Evolutionary conservation across 2,888 invertebrate genomes (phyloP), one percentile per base, ranked within the genome.

Genomic region (Pheosia tremula): DNA sequence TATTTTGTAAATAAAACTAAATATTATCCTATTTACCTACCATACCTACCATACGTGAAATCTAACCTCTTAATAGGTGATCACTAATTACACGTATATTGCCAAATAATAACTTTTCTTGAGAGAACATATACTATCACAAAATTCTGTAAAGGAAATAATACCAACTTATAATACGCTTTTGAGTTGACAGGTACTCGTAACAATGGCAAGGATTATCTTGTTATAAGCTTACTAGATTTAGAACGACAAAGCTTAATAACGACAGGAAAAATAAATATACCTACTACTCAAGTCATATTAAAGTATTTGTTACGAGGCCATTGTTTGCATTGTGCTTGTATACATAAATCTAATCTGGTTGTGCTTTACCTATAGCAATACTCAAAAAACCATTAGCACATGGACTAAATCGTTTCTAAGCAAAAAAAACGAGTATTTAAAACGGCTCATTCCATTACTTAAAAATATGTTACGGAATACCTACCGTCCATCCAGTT

Each of bases 391-490:
- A 6, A 7, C 41, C 7, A 43, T 3, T 43, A 9, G 9, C 3
- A 7, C 39, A 0, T 39, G 0, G 43, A 9, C 9, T 43, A 43
- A 43, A 43, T 43, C 9, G 9, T 43, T 43, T 43, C 9, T 9
- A 43, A 43, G 43, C 43, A 9, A 10, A 54, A 54, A 64, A 58
- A 38, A 64, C 57, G 11, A 59, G 9, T 4, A 56, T 60, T 41
- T 5, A 60, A 61, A 66, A 37, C 60, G 57, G 62, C 59, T 66
- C 58, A 60, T 53, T 64, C 65, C 54, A 72, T 62, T 41, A 65
- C 70, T 65, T 49, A 67, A 72, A 65, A 66, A 72, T 63, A 66
- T 60, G 57, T 70, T 72, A 62, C 62, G 59, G 60, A 56, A 65
- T 57, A 58, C 59, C 47, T 61, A 66, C 58, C 57, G 58, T 55